phyloP scores from a whole-genome alignment of 1,140 invertebrate genomes.

The Luehdorfia chinensis region DNA sequence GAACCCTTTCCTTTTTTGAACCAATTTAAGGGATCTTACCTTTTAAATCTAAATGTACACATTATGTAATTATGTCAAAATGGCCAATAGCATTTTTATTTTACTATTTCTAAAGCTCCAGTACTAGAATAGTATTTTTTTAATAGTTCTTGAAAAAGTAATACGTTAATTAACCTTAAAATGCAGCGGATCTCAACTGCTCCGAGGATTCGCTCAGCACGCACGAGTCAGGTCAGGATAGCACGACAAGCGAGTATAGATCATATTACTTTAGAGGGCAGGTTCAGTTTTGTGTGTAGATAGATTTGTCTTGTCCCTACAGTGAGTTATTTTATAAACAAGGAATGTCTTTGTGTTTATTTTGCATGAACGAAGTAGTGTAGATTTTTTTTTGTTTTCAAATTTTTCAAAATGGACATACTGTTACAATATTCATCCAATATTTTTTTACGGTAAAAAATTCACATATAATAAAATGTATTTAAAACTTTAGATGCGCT shows the following conservation, averaged over 20 bases:
- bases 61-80: no score
- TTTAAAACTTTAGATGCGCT: no score
- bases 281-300: constrained; percentile 52
- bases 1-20: no score
- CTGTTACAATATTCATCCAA: neutral
- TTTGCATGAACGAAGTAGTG: constrained; percentile 26
- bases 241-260: constrained; percentile 49
- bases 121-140: no score
- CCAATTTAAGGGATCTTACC: no score
- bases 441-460: no score
- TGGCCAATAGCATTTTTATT: no score
- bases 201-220: constrained; percentile 86
- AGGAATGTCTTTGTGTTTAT: constrained; percentile 20
- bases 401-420: neutral
- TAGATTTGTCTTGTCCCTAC: constrained; percentile 26
- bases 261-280: constrained; percentile 27
- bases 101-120: no score
- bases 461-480: no score
- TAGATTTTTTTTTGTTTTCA: constrained; percentile 3
- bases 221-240: constrained; percentile 86
- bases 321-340: constrained; percentile 21
- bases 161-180: no score
- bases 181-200: constrained; percentile 85
- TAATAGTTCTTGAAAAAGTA: no score
- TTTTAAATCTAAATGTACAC: no score